Evolutionary conservation across 2,797 vertebrate species (phyloP).

Genomic region (Gouania willdenowi): DNA sequence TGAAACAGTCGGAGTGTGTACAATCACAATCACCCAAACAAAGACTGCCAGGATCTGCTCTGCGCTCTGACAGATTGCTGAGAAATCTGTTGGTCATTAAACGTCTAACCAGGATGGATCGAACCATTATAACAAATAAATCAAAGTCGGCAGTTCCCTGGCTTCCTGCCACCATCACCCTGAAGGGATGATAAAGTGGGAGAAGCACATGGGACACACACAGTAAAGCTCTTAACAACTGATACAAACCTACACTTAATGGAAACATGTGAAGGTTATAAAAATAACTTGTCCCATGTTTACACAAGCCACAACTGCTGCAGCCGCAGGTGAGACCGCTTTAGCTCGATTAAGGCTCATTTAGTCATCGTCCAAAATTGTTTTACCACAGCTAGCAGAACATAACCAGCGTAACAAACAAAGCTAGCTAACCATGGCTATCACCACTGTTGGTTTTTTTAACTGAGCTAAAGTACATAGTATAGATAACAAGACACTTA

Average conservation of each 20-base stretch:
- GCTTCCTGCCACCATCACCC: conserved; percentile 18
- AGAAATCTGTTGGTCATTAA: conserved; percentile 18
- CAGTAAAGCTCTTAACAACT: too few relatives aligned
- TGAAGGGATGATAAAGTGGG: conserved; percentile 3
- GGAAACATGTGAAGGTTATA: not conserved
- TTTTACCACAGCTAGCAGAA: too few relatives aligned
- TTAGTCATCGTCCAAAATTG: too few relatives aligned
- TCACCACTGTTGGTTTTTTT: too few relatives aligned
- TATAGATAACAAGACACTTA: too few relatives aligned
- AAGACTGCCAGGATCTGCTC: too few relatives aligned
- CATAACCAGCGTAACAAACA: not conserved
- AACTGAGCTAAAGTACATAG: too few relatives aligned
- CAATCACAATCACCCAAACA: not conserved
- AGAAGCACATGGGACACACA: too few relatives aligned
- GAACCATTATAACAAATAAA: conserved; percentile 12
- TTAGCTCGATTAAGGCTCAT: too few relatives aligned
- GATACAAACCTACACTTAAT: not conserved
- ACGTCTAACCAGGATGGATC: conserved; percentile 2
- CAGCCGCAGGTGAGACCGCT: conserved; percentile 2
- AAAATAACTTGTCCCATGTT: too few relatives aligned
- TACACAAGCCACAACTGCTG: not conserved
- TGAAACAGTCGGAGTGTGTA: not conserved
- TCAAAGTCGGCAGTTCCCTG: conserved; percentile 15
- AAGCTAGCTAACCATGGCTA: not conserved
- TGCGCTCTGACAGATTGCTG: conserved; percentile 1